Evolutionary conservation across 1,140 invertebrate genomes (phyloP), one percentile per base, ranked within the genome.

Genomic region (Magallana ariakensis): DNA sequence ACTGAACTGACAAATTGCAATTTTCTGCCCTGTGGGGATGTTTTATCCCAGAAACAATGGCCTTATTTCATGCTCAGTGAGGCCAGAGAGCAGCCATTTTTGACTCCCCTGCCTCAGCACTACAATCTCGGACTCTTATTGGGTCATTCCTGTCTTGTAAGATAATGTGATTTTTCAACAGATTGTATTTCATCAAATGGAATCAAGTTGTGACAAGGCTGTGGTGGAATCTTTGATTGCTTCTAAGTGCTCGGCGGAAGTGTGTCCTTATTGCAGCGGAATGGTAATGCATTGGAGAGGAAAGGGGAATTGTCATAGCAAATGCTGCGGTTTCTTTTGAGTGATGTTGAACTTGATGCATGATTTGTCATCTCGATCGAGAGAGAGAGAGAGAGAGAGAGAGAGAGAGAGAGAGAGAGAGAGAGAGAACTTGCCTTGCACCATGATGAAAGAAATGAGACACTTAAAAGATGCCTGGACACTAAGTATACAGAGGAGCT

Each of bases 81-180:
- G 33, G 5, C 33, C 15, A 26, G 22, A 75, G 66, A 26, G 13
- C 9, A 11, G 15, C 66, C 66, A 75, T 33, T 75, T 75, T 75
- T 26, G 26, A 26, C 22, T 75, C 66, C 15, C 66, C 8, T n/a
- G 58, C 15, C 58, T 62, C 58, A 62, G 16, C 19, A n/a, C 19
- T 46, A 16, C 10, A 1, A 22, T 75, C 33, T 1, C 6, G 10
- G 66, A 2, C 66, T 26, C 22, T 7, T 10, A 75, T 75, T 11
- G 22, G 66, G 66, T 75, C 66, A 75, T 22, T 46, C 66, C 9
- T 10, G 66, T 75, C 66, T 26, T 26, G 11, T 10, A 26, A 75
- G 66, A 75, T 75, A 75, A 75, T 75, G 66, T 75, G 66, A 75
- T 75, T 75, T 75, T 75, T 75, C 66, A 75, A 75, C 66, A 75